A percentile compares a stretch with the other conserved stretches of the same genome.
These are phyloP conservation scores for Dioctria rufipes DNA, from an alignment of 2,888 invertebrate species.

Conservation along the genomic window DNA sequence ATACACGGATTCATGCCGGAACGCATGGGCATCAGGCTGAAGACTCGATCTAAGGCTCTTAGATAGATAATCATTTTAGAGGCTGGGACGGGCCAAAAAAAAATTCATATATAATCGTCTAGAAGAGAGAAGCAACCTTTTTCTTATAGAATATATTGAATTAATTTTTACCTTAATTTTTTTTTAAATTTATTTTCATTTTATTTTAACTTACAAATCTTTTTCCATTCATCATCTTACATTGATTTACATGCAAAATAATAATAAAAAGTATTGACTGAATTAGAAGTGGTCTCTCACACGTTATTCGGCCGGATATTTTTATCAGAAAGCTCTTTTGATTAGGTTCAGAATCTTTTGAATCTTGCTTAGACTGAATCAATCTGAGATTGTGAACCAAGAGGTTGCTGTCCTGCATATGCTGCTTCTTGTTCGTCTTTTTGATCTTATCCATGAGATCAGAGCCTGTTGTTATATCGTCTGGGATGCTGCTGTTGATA, in stretches of 20 bases:
- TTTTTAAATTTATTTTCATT: constrained; percentile 15
- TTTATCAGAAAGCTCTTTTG: not conserved
- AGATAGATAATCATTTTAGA: not conserved
- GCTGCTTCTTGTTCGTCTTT: not conserved
- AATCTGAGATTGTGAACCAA: not conserved
- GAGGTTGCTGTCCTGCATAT: constrained; percentile 19
- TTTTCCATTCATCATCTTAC: constrained; percentile 10
- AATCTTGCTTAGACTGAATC: not conserved
- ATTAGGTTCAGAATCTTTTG: not conserved
- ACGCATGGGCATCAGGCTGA: not conserved
- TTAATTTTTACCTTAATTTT: not conserved
- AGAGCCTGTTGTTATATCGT: not conserved
- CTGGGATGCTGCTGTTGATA: constrained; percentile 13
- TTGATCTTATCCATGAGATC: not conserved
- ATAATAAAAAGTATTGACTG: constrained; percentile 12
- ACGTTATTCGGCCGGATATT: not conserved
- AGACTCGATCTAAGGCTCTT: not conserved
- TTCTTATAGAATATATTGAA: not conserved
- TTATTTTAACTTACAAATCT: not conserved
- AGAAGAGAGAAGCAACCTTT: not conserved
- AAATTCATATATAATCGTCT: not conserved
- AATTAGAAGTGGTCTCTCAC: not conserved
- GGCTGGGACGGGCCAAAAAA: not conserved
- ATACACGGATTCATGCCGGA: not conserved
- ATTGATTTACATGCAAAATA: not conserved